Evolutionary conservation across 1,140 invertebrate genomes (phyloP).

Genomic region (Cydia fagiglandana): DNA sequence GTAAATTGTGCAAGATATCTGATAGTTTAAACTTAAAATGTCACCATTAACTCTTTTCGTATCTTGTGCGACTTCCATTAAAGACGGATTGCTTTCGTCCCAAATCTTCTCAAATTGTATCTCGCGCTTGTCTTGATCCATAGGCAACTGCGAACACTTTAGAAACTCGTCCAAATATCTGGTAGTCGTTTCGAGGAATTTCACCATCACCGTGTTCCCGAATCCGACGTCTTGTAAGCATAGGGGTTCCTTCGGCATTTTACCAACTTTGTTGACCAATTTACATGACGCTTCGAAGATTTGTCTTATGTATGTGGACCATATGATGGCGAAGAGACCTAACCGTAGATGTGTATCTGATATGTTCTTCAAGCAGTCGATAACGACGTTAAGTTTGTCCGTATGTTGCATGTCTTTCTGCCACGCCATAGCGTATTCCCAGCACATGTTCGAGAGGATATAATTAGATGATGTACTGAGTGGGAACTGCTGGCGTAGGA

Average conservation of each 20-base stretch:
- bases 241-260: conserved; percentile 90
- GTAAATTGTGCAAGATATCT: conserved; percentile 86
- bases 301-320: conserved; percentile 91
- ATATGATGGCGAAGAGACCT: conserved; percentile 90
- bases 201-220: conserved; percentile 83
- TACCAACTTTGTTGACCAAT: conserved; percentile 93
- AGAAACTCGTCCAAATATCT: conserved; percentile 89
- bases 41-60: conserved; percentile 87
- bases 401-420: conserved; percentile 87
- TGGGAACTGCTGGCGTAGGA: conserved; percentile 88
- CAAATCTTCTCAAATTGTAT: conserved; percentile 85
- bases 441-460: conserved; percentile 91
- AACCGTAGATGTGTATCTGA: conserved; percentile 83
- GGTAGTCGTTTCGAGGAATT: conserved; percentile 85
- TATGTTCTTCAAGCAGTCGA: conserved; percentile 82
- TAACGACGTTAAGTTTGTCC: conserved; percentile 82
- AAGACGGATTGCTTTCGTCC: conserved; percentile 82
- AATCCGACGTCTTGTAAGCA: conserved; percentile 88
- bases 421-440: conserved; percentile 94
- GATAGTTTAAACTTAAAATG: conserved; percentile 88
- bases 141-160: conserved; percentile 79
- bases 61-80: conserved; percentile 88
- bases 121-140: conserved; percentile 71
- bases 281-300: conserved; percentile 86
- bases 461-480: conserved; percentile 89